A percentile compares a stretch with the other conserved stretches of the same genome.
These are phyloP conservation scores for Eurytoma californica DNA, from an alignment of 2,888 invertebrate species.

Conservation along the genomic window DNA sequence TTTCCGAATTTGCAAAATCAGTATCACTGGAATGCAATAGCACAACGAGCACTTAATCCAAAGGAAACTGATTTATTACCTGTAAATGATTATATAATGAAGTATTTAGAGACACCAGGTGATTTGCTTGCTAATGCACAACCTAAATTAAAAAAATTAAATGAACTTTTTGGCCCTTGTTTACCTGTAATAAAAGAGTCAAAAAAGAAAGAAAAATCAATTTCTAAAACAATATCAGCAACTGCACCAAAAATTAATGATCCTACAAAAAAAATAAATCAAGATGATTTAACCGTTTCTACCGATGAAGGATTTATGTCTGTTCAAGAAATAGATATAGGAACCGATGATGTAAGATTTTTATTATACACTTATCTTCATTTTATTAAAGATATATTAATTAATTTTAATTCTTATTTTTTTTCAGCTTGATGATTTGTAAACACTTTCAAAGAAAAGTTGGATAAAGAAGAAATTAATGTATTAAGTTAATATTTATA, in stretches of 20 bases:
- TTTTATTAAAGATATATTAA: not conserved
- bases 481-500: no score
- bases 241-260: not conserved
- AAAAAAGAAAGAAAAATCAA: not conserved
- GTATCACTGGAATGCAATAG: constrained; percentile 62
- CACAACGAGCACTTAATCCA: constrained; percentile 65
- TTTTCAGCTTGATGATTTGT: constrained; percentile 29
- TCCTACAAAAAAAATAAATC: not conserved
- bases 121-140: constrained; percentile 52
- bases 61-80: constrained; percentile 59
- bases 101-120: constrained; percentile 58
- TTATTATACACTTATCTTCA: not conserved
- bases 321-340: constrained; percentile 23
- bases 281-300: not conserved
- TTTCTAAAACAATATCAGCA: not conserved
- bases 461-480: not conserved
- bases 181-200: not conserved
- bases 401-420: not conserved
- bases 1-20: constrained; percentile 63
- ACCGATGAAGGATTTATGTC: constrained; percentile 4
- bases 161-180: constrained; percentile 57
- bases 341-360: constrained; percentile 32
- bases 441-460: not conserved
- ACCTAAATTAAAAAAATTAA: constrained; percentile 52
- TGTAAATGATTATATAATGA: constrained; percentile 58